A percentile compares a stretch with the other conserved stretches of the same genome.
Conservation (phyloP, 2,888 invertebrate genomes). For the Plebejus anna region DNA sequence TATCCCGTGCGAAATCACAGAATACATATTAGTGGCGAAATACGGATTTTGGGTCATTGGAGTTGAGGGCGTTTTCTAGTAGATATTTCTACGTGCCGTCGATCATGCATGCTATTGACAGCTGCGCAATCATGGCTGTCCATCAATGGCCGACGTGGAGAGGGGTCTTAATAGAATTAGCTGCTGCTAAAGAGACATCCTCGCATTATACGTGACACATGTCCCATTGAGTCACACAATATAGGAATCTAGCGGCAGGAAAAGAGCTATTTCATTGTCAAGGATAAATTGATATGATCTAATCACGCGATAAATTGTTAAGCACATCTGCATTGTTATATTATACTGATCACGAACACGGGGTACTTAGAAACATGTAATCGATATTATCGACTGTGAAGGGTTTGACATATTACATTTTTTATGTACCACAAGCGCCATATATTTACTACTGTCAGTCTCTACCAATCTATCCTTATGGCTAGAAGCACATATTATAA, state of each 20-base stretch:
- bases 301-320: constrained; percentile 69
- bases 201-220: constrained; percentile 18
- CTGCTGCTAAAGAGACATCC: background rate
- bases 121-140: no score
- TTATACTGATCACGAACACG: background rate
- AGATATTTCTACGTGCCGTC: no score
- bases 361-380: background rate
- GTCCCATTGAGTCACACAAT: constrained; percentile 22
- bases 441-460: background rate
- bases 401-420: no score
- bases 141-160: no score
- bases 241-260: constrained; percentile 58
- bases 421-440: no score
- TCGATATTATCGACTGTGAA: no score
- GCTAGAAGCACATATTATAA: background rate
- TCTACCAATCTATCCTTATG: background rate
- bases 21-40: no score
- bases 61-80: no score
- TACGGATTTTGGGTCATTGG: no score
- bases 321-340: constrained; percentile 35
- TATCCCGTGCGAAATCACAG: no score
- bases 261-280: constrained; percentile 65
- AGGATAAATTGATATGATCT: constrained; percentile 72
- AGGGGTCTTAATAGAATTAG: constrained; percentile 6
- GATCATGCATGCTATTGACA: no score